Base-by-base conservation (phyloP, 2,888 invertebrate genomes). In the Prionchulus punctatus region DNA sequence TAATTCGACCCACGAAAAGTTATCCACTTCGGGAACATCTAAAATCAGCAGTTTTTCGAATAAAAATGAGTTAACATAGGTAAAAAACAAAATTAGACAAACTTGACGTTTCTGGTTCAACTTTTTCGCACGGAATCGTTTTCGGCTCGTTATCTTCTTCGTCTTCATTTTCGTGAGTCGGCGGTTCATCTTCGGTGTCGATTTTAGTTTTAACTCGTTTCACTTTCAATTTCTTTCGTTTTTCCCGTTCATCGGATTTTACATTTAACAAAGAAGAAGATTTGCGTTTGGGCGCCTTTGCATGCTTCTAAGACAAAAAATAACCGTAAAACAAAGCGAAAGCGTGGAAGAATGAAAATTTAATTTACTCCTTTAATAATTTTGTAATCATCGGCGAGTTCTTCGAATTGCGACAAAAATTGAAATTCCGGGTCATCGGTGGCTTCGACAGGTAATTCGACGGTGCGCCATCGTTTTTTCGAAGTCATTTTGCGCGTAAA, bases 1-100 rank as follows among this genome's bases (percentile, higher is more conserved):
- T 57, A 77, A 63, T 54, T 71, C 66, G 26, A 70, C 63, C 78
- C 78, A 79, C 28, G 26, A 36, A 36, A 36, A 36, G 36, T 18
- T 36, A 36, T n/a, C n/a, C n/a, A n/a, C n/a, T n/a, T n/a, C n/a
- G n/a, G n/a, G n/a, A n/a, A n/a, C n/a, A n/a, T n/a, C n/a, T n/a
- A n/a, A n/a, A n/a, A n/a, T n/a, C n/a, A n/a, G n/a, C n/a, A n/a
- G n/a, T n/a, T n/a, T n/a, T n/a, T n/a, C n/a, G n/a, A n/a, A n/a
- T n/a, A 18, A 12, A 7, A 7, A 36, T 12, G 18, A 36, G 12
- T 36, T 36, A 18, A 18, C 36, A 7, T 7, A 36, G 18, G 18
- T 18, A 36, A 36, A 36, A 36, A 7, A 36, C 36, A 7, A 36
- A 36, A 36, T 12, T 7, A 36, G 36, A 36, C 7, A 36, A 36